Percentiles rank a stretch among this genome's conserved stretches.
phyloP scores from a whole-genome alignment of 2,797 vertebrate species.

The Crenichthys baileyi region DNA sequence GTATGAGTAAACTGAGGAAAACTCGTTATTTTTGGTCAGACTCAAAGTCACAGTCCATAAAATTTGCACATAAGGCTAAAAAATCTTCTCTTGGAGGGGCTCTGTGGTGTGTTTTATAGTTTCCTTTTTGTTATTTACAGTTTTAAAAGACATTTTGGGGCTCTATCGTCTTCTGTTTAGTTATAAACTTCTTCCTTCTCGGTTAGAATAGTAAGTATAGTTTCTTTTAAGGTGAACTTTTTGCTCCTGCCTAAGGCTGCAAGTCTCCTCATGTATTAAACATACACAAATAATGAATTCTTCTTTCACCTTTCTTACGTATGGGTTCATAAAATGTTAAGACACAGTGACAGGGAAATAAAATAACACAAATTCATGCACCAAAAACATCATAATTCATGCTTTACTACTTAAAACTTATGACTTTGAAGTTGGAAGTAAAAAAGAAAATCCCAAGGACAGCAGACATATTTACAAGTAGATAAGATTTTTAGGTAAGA shows the following conservation, averaged over 20 bases:
- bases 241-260: background rate
- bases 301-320: background rate
- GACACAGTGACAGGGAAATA: background rate
- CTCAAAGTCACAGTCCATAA: slow-evolving; percentile 1
- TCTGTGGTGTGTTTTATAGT: background rate
- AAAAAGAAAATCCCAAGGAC: background rate
- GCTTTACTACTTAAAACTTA: background rate
- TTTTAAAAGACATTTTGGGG: background rate
- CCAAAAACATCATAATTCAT: background rate
- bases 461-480: background rate
- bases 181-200: background rate
- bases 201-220: background rate
- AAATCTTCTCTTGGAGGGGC: background rate
- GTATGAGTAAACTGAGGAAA: background rate
- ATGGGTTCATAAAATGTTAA: background rate
- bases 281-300: background rate
- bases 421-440: background rate
- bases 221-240: background rate
- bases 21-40: background rate
- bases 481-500: background rate
- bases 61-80: background rate
- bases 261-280: background rate
- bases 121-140: background rate
- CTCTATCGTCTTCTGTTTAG: background rate
- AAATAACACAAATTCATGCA: background rate